These are phyloP conservation scores for Sciurus niger DNA, from an alignment of 2,113 vertebrate species.

Conservation along the genomic window DNA sequence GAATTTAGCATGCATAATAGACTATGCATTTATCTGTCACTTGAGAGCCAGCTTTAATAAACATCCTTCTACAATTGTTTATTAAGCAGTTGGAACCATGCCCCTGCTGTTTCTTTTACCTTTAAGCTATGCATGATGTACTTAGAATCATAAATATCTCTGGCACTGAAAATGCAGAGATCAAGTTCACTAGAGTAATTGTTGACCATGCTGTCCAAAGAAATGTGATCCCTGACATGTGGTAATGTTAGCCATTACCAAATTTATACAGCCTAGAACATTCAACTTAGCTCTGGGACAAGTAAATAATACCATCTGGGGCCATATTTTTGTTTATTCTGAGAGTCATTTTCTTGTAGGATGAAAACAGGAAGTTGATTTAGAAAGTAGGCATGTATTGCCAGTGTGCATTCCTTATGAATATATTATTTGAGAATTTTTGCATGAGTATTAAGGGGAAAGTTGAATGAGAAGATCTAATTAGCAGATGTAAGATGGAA, in stretches of 20 bases:
- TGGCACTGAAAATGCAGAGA: conserved; percentile 58
- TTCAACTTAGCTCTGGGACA: conserved; percentile 13
- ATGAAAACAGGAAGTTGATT: not conserved
- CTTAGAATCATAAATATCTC: conserved; percentile 78
- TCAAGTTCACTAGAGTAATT: conserved; percentile 55
- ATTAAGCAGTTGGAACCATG: conserved; percentile 79
- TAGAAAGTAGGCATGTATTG: conserved; percentile 9
- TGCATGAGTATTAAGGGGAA: not conserved
- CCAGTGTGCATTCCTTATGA: not conserved
- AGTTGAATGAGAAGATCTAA: not conserved
- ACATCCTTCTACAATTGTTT: conserved; percentile 83
- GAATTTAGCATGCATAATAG: conserved; percentile 85
- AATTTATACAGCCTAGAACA: not conserved
- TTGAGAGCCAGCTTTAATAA: conserved; percentile 87
- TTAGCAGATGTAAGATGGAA: not conserved
- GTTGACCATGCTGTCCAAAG: conserved; percentile 46
- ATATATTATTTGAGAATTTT: conserved; percentile 35
- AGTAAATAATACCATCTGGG: not conserved
- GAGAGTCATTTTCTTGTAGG: not conserved
- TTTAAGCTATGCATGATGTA: conserved; percentile 51
- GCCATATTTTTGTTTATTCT: conserved; percentile 50
- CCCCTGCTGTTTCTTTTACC: conserved; percentile 73
- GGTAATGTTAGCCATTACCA: not conserved
- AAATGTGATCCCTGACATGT: conserved; percentile 38
- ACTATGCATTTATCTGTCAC: conserved; percentile 84